Evolutionary conservation across 2,113 vertebrate species (phyloP), one percentile per base, ranked within the genome.

Genomic region (Osmerus mordax): DNA sequence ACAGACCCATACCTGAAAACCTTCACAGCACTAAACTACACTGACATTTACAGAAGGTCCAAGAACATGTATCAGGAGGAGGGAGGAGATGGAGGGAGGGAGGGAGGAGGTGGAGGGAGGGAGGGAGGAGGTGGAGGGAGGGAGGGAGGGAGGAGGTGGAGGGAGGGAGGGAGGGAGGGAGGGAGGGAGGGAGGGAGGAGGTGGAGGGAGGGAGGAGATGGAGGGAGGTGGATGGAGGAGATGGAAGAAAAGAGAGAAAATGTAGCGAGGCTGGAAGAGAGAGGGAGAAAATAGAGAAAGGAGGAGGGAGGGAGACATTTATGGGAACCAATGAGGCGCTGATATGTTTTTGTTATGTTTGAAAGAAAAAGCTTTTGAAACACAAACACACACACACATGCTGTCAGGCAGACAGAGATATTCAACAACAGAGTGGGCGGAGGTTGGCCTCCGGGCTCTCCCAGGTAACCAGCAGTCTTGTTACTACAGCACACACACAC

Each of bases 381-480:
- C 76, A 69, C 63, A 72, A 1, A 73, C 61, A 64, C 67, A 25
- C 52, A 66, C 71, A 69, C 58, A 63, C 23, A 68, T 19, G 55
- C 67, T 55, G 52, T 18, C 52, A 69, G 53, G 55, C 53, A 83
- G 71, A 72, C 65, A 78, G 65, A 83, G 86, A 79, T 84, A 85
- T 76, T 81, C 81, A 80, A 77, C 81, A 80, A 80, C 74, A 82
- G 66, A 81, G 87, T 82, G 83, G 84, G 85, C 61, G 81, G 84
- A 86, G 85, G 86, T 86, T 84, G 81, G 85, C 86, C 84, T 80
- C 78, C 85, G 81, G 86, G 83, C 85, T 84, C 83, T 85, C 81
- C 85, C 86, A 77, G 77, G 81, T 83, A 88, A 88, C 76, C 79
- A 84, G 73, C 74, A 68, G 81, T 65, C 69, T 87, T 80, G 84